phyloP scores from a whole-genome alignment of 2,113 vertebrate genomes.

The Leptobrachium leishanense region DNA sequence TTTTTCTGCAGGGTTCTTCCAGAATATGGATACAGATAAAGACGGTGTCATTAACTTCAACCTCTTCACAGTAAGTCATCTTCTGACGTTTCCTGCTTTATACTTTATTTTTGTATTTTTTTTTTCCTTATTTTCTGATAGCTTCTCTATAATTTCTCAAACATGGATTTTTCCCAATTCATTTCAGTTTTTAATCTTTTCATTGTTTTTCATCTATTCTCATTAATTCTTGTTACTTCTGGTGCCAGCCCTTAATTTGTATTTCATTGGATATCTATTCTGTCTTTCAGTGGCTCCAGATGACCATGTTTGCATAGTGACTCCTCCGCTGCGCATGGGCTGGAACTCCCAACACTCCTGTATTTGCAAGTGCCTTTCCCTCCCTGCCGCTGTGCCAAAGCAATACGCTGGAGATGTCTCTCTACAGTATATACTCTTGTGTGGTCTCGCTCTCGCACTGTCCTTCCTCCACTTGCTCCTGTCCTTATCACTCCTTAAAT shows the following conservation, averaged over 20 bases:
- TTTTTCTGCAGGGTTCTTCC: slow-evolving; percentile 76
- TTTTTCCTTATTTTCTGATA: neutral
- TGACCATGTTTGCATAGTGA: slow-evolving; percentile 70
- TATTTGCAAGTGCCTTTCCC: slow-evolving; percentile 38
- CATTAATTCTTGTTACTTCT: neutral
- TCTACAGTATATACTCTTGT: neutral
- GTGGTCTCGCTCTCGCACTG: neutral
- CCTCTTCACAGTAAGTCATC: slow-evolving; percentile 20
- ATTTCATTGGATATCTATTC: too few species aligned
- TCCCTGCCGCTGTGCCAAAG: slow-evolving; percentile 17
- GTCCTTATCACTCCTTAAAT: too few species aligned
- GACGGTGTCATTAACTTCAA: slow-evolving; percentile 61
- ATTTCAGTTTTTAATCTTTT: too few species aligned
- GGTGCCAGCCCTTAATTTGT: too few species aligned
- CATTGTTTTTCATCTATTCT: too few species aligned
- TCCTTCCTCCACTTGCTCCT: neutral
- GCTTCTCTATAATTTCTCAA: too few species aligned
- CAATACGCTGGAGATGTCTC: slow-evolving; percentile 19
- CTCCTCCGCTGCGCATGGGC: neutral
- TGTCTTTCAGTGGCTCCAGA: slow-evolving; percentile 66
- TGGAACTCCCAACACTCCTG: slow-evolving; percentile 27
- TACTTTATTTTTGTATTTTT: neutral
- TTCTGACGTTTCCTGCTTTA: neutral
- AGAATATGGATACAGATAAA: slow-evolving; percentile 76
- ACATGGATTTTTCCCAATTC: too few species aligned